Evolutionary conservation across 1,140 invertebrate species (phyloP), one percentile per base, ranked within the genome.

Genomic region (Solen grandis): DNA sequence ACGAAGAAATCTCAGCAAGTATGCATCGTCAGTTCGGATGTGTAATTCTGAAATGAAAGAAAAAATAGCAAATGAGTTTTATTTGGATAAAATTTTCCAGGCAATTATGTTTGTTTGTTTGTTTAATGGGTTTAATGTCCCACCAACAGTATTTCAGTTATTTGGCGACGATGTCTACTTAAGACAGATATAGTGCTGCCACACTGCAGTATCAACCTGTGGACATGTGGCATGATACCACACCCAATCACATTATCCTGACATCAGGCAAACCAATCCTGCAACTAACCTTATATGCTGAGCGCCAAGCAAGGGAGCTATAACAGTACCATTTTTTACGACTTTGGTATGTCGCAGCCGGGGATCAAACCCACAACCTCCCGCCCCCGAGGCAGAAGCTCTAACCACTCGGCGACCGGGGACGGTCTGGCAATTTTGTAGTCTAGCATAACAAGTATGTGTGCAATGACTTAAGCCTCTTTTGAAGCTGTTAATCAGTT

Each of bases 1-100:
- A 89, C 96, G 94, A 36, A 98, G 92, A 92, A 97, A 97, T 81
- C 96, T 94, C 81, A 95, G 93, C 76, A 97, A 92, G 88, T 96
- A 97, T 85, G 94, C 94, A 90, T 96, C 95, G 87, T 98, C 97
- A 59, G 89, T 92, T 33, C 92, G 66, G 22, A 84, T 60, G 54
- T 83, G 80, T 33, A 89, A 81, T 55, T 86, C 89, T 90, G 76
- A 31, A 73, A 84, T 10, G 38, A 29, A 83, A 65, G 78, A n/a
- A 66, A 19, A 75, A 22, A 19, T 66, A 59, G 19, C n/a, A n/a
- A n/a, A n/a, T n/a, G n/a, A n/a, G n/a, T n/a, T n/a, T n/a, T n/a
- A n/a, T n/a, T n/a, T n/a, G n/a, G n/a, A n/a, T n/a, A n/a, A n/a
- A n/a, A n/a, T n/a, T n/a, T n/a, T n/a, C n/a, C n/a, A n/a, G n/a